Evolutionary conservation across 2,113 vertebrate genomes (phyloP).

Genomic region (Phaetusa simplex): DNA sequence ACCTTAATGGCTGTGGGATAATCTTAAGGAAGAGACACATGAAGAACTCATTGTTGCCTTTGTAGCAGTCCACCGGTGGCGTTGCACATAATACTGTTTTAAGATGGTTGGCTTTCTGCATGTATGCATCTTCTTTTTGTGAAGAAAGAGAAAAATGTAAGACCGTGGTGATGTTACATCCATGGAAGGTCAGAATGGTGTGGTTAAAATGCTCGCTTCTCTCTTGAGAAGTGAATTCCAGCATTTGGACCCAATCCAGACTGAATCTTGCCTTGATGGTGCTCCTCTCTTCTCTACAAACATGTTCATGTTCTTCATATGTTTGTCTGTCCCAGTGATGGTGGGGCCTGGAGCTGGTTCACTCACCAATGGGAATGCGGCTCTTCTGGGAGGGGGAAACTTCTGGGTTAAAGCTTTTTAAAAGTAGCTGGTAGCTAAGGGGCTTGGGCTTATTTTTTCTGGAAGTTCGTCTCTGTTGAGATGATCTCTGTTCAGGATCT

Average conservation of each 20-base stretch:
- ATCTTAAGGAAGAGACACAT: not conserved
- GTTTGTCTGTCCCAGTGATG: not conserved
- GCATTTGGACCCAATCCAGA: not conserved
- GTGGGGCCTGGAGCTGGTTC: not conserved
- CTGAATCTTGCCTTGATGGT: not conserved
- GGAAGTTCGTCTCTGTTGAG: not conserved
- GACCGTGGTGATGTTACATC: not conserved
- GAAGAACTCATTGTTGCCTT: not conserved
- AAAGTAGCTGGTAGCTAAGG: not conserved
- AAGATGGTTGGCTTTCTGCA: not conserved
- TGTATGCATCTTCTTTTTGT: not conserved
- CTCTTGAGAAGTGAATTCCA: not conserved
- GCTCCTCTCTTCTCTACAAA: not conserved
- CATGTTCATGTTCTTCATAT: not conserved
- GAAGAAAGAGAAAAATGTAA: not conserved
- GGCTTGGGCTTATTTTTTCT: not conserved
- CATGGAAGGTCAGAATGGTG: not conserved
- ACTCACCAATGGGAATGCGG: fast-evolving
- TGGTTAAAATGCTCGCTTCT: not conserved
- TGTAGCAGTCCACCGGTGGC: not conserved
- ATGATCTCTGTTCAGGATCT: not conserved
- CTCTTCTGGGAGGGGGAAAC: not conserved
- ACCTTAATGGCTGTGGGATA: not conserved
- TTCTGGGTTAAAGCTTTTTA: not conserved
- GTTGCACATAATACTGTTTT: not conserved